Base-by-base conservation (phyloP, 2,113 vertebrate genomes). In the Myiopsitta monachus region DNA sequence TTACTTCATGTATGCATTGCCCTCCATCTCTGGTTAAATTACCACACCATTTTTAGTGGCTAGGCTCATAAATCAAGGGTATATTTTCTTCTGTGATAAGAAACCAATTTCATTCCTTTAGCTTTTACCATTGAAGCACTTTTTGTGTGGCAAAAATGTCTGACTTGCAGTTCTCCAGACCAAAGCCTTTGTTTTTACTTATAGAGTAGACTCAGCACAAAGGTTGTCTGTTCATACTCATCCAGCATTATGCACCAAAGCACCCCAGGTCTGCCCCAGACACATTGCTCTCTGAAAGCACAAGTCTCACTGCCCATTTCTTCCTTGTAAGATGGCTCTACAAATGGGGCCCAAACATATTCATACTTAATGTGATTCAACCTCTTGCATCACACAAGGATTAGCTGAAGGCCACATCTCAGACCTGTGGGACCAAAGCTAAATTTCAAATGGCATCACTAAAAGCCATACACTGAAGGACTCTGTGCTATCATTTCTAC, bases 1-100 rank as follows among this genome's bases (percentile, higher is more conserved):
- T 57, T 90, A 43, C 61, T 95, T 94, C 59, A 83, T 80, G 31
- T 93, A 95, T 96, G 81, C 87, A 66, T 88, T 95, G 44, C 31
- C 59, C 62, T 80, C 62, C 59, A 87, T 67, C 64, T 86, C 68
- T 88, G 46, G 46, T 90, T 94, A 68, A 16, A 73, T 51, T 78
- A 72, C 61, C 81, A 80, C 21, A 27, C 41, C 38, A 62, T 23
- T 75, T 81, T 14, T 89, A 21, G 73, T 82, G 59, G 23, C 11
- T 82, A 17, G 68, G 54, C 33, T 78, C 27, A 57, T 88, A 92
- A 93, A 73, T 43, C 13, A 33, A 83, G 16, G 19, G 36, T 43
- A 8, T 79, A 88, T 81, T 94, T 87, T 92, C 44, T 77, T 88
- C 61, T 76, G 51, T 54, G 75, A 52, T 81, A 74, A 76, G 26